These are phyloP conservation scores for Brachionus asplanchnoidis DNA, from an alignment of 1,140 invertebrate species.

Conservation along the genomic window DNA sequence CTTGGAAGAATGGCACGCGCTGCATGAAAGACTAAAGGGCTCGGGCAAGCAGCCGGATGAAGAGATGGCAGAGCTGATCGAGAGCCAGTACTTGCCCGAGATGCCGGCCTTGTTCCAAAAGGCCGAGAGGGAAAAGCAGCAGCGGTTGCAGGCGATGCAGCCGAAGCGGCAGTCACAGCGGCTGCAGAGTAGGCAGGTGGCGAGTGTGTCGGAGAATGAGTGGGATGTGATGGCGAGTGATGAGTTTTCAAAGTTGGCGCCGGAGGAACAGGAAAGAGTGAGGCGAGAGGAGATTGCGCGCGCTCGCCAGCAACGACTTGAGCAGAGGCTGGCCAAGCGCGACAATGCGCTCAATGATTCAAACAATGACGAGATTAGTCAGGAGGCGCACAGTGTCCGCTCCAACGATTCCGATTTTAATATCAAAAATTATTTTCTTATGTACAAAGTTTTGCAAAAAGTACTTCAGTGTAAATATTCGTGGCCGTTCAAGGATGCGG, in stretches of 20 bases:
- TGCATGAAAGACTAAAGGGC: background rate
- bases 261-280: background rate
- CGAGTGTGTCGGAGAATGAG: background rate
- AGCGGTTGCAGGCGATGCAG: background rate
- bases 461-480: conserved; percentile 31
- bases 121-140: background rate
- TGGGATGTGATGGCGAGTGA: background rate
- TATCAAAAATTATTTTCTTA: conserved; percentile 36
- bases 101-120: conserved; percentile 13
- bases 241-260: conserved; percentile 23
- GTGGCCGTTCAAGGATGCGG: conserved; percentile 32
- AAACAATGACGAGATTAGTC: background rate
- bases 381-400: background rate
- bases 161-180: conserved; percentile 25
- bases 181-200: background rate
- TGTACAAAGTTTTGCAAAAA: conserved; percentile 36
- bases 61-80: background rate
- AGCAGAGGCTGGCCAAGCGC: background rate
- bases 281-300: conserved; percentile 20
- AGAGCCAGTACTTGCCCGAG: conserved; percentile 21
- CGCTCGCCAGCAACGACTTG: conserved; percentile 8
- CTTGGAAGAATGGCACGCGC: background rate
- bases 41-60: background rate
- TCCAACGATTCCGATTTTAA: conserved; percentile 11
- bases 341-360: background rate